Conservation (phyloP, 2,113 vertebrate species). For the Lonchura striata region DNA sequence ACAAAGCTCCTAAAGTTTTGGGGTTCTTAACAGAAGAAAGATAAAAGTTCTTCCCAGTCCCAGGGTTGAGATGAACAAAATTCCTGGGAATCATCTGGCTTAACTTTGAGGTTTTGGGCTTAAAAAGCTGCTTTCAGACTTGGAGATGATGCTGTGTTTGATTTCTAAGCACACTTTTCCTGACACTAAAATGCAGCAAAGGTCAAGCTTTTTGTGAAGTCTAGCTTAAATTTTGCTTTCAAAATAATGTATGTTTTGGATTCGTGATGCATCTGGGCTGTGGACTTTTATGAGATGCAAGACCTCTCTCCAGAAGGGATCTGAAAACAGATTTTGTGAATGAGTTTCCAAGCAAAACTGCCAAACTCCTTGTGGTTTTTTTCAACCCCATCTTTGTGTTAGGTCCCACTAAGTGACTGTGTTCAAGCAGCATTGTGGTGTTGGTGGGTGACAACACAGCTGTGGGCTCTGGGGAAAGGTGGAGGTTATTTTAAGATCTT, state of each 20-base stretch:
- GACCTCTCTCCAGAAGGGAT: slow-evolving; percentile 48
- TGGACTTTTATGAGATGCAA: slow-evolving; percentile 27
- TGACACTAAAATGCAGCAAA: not conserved
- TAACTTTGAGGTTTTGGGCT: not conserved
- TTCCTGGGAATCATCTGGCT: not conserved
- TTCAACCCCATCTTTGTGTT: not conserved
- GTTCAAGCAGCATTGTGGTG: not conserved
- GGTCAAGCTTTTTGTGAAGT: slow-evolving; percentile 7
- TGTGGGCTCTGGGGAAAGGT: not conserved
- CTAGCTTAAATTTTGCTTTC: slow-evolving; percentile 12
- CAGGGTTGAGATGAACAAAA: not conserved
- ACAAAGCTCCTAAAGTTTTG: not conserved
- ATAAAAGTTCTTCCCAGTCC: not conserved
- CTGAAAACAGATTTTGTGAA: slow-evolving; percentile 40
- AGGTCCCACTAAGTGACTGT: not conserved
- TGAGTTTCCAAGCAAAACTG: slow-evolving; percentile 8
- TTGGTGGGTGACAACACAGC: rapidly evolving
- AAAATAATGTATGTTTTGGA: not conserved
- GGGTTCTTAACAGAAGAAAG: not conserved
- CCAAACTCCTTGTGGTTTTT: not conserved
- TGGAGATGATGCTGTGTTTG: not conserved
- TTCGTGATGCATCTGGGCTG: not conserved
- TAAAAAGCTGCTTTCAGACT: slow-evolving; percentile 4
- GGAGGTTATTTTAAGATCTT: not conserved
- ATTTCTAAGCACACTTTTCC: slow-evolving; percentile 17